Evolutionary conservation across 1,140 invertebrate species (phyloP).

Genomic region (Drosophila watanabei): DNA sequence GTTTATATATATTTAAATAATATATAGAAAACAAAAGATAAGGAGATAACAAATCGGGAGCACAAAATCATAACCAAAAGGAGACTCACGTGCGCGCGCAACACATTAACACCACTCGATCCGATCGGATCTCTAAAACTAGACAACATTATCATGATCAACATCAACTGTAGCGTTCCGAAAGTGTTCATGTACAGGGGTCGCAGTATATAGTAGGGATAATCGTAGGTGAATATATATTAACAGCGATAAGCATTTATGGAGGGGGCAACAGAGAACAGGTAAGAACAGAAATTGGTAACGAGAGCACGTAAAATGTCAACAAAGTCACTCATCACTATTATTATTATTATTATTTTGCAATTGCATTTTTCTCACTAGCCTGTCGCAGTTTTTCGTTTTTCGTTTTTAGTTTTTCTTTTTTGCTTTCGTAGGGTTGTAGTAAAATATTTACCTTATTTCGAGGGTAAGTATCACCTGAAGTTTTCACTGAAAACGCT

Average conservation of each 20-base stretch:
- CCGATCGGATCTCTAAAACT: slow-evolving; percentile 47
- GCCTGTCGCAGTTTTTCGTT: slow-evolving; percentile 49
- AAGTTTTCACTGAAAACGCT: slow-evolving; percentile 83
- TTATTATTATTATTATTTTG: slow-evolving; percentile 32
- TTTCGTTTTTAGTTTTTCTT: slow-evolving; percentile 17
- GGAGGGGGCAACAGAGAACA: slow-evolving; percentile 71
- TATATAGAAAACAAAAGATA: slow-evolving; percentile 42
- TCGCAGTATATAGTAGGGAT: slow-evolving; percentile 15
- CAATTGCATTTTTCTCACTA: slow-evolving; percentile 73
- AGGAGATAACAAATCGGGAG: slow-evolving; percentile 71
- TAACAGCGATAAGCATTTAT: slow-evolving; percentile 73
- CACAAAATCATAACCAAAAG: slow-evolving; percentile 82
- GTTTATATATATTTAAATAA: slow-evolving; percentile 26
- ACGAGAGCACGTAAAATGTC: slow-evolving; percentile 48
- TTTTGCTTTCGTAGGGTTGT: slow-evolving; percentile 29
- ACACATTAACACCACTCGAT: slow-evolving; percentile 81
- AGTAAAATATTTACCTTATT: slow-evolving; percentile 82
- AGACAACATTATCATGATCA: slow-evolving; percentile 82
- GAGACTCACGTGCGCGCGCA: slow-evolving; percentile 82
- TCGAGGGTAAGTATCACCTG: slow-evolving; percentile 67
- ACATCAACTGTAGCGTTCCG: slow-evolving; percentile 57
- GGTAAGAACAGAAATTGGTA: slow-evolving; percentile 51
- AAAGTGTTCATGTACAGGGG: slow-evolving; percentile 42
- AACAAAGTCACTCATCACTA: slow-evolving; percentile 33
- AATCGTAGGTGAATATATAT: slow-evolving; percentile 43